Percentiles rank a stretch among this genome's conserved stretches.
Evolutionary conservation across 2,797 vertebrate species (phyloP).

Genomic region (Myripristis jacobus): DNA sequence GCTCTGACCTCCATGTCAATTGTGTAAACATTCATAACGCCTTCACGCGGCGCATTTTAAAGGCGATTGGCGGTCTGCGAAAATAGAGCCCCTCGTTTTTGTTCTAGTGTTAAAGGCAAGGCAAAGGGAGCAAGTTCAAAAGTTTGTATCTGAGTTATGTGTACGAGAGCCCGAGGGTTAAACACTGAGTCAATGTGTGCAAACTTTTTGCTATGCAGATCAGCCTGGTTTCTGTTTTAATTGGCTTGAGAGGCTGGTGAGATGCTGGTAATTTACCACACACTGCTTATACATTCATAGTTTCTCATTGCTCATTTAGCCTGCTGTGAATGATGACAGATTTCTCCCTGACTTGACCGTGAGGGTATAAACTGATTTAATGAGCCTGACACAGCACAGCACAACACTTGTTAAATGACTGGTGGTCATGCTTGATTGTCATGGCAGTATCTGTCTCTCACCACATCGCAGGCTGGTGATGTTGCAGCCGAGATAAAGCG

Average conservation of each 20-base stretch:
- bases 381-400: constrained; percentile 91
- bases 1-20: too few species aligned
- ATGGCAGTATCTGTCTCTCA: rapidly evolving
- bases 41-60: too few species aligned
- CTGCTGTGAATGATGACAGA: constrained; percentile 87
- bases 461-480: constrained; percentile 83
- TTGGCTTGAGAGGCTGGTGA: neutral
- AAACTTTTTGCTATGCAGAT: neutral
- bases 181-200: too few species aligned
- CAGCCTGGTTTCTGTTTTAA: too few species aligned
- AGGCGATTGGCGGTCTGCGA: too few species aligned
- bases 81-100: too few species aligned
- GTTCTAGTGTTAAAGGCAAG: too few species aligned
- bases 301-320: neutral
- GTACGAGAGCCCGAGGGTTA: too few species aligned
- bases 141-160: too few species aligned
- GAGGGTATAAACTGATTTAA: constrained; percentile 97
- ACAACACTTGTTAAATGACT: rapidly evolving
- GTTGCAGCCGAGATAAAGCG: constrained; percentile 87
- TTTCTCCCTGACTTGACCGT: constrained; percentile 82
- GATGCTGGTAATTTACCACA: neutral
- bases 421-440: rapidly evolving
- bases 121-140: too few species aligned
- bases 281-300: neutral
- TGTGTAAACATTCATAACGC: too few species aligned